Percentiles rank a stretch among this genome's conserved stretches.
phyloP scores from a whole-genome alignment of 2,888 invertebrate genomes.

The Zelleria hepariella region DNA sequence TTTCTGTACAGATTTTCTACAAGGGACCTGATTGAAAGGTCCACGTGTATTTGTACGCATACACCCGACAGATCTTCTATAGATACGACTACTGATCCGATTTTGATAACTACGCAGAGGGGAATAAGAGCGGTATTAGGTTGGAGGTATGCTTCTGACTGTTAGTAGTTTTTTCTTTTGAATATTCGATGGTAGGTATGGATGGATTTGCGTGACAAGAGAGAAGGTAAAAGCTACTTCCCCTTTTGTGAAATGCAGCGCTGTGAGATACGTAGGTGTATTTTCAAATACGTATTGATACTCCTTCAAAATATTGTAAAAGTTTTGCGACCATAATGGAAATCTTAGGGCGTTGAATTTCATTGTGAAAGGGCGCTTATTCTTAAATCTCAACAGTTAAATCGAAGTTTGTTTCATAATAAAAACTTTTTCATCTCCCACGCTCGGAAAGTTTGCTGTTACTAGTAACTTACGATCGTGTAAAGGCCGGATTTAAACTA shows the following conservation, averaged over 20 bases:
- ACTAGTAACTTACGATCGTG: too few species aligned
- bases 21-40: background rate
- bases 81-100: background rate
- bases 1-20: background rate
- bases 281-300: too few species aligned
- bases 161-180: background rate
- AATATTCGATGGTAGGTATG: background rate
- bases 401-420: too few species aligned
- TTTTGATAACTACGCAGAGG: background rate
- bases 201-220: background rate
- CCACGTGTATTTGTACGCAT: background rate
- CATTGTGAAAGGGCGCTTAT: too few species aligned
- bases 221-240: background rate
- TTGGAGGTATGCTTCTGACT: background rate
- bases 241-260: background rate
- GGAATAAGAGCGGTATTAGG: background rate
- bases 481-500: too few species aligned
- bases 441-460: too few species aligned
- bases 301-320: too few species aligned
- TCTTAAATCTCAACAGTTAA: too few species aligned
- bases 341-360: too few species aligned
- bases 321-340: too few species aligned
- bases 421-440: too few species aligned
- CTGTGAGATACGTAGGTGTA: background rate
- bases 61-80: background rate